phyloP scores from a whole-genome alignment of 1,140 invertebrate genomes.

The Eueides isabella region DNA sequence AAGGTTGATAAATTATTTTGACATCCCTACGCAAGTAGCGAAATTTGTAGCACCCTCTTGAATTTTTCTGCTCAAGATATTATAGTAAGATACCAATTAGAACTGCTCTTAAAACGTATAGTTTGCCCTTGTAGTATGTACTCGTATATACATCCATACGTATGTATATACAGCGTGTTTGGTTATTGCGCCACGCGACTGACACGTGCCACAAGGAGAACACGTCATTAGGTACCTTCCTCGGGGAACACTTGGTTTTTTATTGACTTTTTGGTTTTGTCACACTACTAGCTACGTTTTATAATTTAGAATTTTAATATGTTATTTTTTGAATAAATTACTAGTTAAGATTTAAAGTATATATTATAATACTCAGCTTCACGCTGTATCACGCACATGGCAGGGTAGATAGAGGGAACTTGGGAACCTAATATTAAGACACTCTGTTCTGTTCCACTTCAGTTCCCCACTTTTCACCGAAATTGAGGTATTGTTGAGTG shows the following conservation, averaged over 20 bases:
- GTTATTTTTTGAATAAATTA: background rate
- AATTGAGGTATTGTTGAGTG: too few species aligned
- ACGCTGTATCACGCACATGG: too few species aligned
- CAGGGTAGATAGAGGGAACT: too few species aligned
- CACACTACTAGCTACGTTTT: background rate
- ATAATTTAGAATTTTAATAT: background rate
- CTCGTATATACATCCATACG: background rate
- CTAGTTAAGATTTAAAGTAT: background rate
- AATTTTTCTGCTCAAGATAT: conserved; percentile 18
- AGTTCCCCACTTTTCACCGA: too few species aligned
- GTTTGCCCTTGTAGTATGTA: conserved; percentile 19
- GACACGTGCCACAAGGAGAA: conserved; percentile 64
- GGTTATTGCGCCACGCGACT: conserved; percentile 64
- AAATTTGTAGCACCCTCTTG: conserved; percentile 5
- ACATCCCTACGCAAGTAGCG: background rate
- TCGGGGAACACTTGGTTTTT: conserved; percentile 51
- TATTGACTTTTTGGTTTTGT: conserved; percentile 57
- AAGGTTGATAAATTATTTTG: background rate
- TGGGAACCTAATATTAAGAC: too few species aligned
- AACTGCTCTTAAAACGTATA: conserved; percentile 37
- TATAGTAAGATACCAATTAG: conserved; percentile 33
- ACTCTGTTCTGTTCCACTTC: too few species aligned
- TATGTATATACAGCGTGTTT: conserved; percentile 50
- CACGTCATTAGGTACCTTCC: conserved; percentile 72
- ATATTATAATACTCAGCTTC: too few species aligned